phyloP scores from a whole-genome alignment of 1,140 invertebrate species.

The Metopolophium dirhodum region DNA sequence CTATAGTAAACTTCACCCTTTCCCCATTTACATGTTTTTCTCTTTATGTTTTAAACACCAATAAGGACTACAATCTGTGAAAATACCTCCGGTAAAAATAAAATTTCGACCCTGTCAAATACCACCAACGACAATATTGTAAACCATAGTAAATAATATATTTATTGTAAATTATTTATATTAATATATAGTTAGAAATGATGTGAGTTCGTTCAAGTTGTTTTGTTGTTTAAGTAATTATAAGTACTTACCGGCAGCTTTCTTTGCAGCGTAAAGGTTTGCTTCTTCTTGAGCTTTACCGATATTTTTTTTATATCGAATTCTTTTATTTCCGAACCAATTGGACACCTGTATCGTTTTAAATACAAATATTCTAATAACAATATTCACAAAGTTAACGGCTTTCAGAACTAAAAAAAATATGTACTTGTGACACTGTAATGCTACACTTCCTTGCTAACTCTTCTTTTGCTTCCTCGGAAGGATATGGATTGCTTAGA shows the following conservation, averaged over 20 bases:
- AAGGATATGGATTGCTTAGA: slow-evolving; percentile 98
- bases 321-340: slow-evolving; percentile 99
- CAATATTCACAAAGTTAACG: neutral
- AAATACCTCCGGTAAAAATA: slow-evolving; percentile 13
- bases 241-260: slow-evolving; percentile 83
- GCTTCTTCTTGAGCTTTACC: slow-evolving; percentile 99
- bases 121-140: slow-evolving; percentile 6
- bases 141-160: neutral
- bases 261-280: slow-evolving; percentile 98
- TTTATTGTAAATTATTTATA: neutral
- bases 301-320: slow-evolving; percentile 99
- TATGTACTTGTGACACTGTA: slow-evolving; percentile 88
- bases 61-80: slow-evolving; percentile 43
- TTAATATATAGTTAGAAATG: neutral
- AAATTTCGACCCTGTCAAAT: neutral
- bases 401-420: neutral
- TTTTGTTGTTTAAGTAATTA: neutral
- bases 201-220: neutral
- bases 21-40: slow-evolving; percentile 50
- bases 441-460: slow-evolving; percentile 99
- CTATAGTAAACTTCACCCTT: slow-evolving; percentile 57
- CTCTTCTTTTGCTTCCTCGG: slow-evolving; percentile 99
- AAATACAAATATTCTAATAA: neutral
- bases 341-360: slow-evolving; percentile 80
- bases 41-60: slow-evolving; percentile 51